phyloP scores from a whole-genome alignment of 2,888 invertebrate genomes.

The Ormyrus labotus region DNA sequence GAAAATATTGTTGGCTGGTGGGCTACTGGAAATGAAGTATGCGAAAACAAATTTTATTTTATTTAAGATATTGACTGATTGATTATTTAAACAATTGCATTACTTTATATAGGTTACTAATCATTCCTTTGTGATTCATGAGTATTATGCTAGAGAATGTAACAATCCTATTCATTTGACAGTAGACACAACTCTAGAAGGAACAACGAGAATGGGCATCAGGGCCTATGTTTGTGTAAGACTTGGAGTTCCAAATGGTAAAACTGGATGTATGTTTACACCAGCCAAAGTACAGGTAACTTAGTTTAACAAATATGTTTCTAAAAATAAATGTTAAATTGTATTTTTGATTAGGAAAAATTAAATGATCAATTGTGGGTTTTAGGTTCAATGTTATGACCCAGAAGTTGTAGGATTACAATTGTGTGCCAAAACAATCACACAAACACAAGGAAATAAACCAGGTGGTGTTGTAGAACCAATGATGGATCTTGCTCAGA shows the following conservation, averaged over 20 bases:
- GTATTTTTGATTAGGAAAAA: background rate
- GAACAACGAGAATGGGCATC: conserved; percentile 90
- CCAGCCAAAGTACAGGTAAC: conserved; percentile 89
- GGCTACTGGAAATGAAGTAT: conserved; percentile 94
- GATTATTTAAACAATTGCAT: background rate
- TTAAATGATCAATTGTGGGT: background rate
- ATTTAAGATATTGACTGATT: background rate
- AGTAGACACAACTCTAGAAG: conserved; percentile 92
- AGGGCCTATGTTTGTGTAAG: conserved; percentile 95
- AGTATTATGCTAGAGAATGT: conserved; percentile 96
- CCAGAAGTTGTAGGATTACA: conserved; percentile 92
- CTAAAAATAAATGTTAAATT: background rate
- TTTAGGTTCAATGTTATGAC: conserved; percentile 88
- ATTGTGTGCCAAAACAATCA: conserved; percentile 88
- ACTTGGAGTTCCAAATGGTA: conserved; percentile 95
- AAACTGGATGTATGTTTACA: conserved; percentile 97
- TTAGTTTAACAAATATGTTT: conserved; percentile 26
- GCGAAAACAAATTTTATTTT: background rate
- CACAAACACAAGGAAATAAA: conserved; percentile 65
- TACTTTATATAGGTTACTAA: conserved; percentile 84
- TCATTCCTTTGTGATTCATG: conserved; percentile 97
- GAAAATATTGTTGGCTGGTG: conserved; percentile 99
- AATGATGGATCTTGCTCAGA: conserved; percentile 85
- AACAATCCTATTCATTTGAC: conserved; percentile 96
- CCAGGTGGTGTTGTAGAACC: conserved; percentile 81